These are phyloP conservation scores for Montipora foliosa DNA, from an alignment of 64 coral and sea anemone genomes.

Conservation along the genomic window DNA sequence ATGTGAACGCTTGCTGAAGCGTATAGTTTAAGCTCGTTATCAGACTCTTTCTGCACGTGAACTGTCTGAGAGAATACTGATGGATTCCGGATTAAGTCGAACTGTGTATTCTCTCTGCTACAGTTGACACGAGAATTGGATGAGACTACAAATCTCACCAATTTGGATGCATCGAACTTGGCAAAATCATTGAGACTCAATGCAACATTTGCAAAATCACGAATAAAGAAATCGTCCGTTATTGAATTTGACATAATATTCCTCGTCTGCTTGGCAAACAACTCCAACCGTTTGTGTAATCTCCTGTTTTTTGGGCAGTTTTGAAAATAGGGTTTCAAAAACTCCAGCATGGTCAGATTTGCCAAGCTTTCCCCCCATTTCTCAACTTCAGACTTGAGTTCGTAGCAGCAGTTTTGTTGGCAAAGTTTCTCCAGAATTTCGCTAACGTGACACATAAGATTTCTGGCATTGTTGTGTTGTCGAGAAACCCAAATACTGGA, in stretches of 20 bases:
- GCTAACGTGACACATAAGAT: neutral
- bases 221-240: neutral
- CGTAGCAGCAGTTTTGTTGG: neutral
- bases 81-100: neutral
- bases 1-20: neutral
- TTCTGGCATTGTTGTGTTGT: too few relatives aligned
- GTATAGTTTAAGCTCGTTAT: neutral
- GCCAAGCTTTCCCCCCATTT: neutral
- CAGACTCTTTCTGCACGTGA: neutral
- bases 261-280: neutral
- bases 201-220: neutral
- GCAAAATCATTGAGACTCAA: neutral
- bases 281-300: slow-evolving; percentile 11
- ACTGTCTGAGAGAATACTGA: neutral
- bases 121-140: neutral
- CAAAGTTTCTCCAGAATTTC: slow-evolving; percentile 12
- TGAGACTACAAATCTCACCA: slow-evolving; percentile 26
- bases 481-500: too few relatives aligned
- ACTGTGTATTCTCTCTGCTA: neutral
- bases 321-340: neutral
- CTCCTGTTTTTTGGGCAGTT: neutral
- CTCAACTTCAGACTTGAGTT: neutral
- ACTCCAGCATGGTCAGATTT: neutral
- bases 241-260: neutral
- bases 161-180: neutral